Evolutionary conservation across 37 sponge, comb jelly and placozoan species (phyloP).

Genomic region (Agelas oroides): DNA sequence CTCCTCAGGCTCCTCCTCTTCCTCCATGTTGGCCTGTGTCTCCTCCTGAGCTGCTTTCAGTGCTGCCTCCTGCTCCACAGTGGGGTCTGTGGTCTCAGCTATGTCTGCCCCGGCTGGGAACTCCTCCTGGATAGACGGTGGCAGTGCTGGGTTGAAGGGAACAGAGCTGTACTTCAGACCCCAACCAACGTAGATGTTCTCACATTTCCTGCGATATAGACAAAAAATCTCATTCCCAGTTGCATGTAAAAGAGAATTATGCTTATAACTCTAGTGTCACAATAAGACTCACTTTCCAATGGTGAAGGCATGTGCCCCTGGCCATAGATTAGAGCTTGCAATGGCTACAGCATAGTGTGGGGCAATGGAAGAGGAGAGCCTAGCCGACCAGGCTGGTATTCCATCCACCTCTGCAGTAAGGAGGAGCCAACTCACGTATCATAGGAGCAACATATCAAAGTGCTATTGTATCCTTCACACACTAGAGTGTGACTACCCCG

Average conservation of each 20-base stretch:
- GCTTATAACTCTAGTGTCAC: no score
- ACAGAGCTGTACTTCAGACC: slow-evolving; percentile 94
- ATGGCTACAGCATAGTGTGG: slow-evolving; percentile 91
- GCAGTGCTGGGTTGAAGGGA: slow-evolving; percentile 91
- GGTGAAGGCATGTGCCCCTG: slow-evolving; percentile 91
- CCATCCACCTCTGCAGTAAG: slow-evolving; percentile 82
- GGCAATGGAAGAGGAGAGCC: slow-evolving; percentile 79
- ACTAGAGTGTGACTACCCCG: neutral
- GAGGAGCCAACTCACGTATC: no score
- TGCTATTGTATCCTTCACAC: neutral
- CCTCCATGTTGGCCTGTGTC: slow-evolving; percentile 80
- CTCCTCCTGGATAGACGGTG: slow-evolving; percentile 90
- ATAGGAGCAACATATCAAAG: neutral
- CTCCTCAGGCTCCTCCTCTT: slow-evolving; percentile 96
- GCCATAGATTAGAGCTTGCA: slow-evolving; percentile 97
- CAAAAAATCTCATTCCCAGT: neutral
- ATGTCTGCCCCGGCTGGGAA: slow-evolving; percentile 90
- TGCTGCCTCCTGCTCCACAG: slow-evolving; percentile 91
- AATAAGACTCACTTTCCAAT: slow-evolving; percentile 63
- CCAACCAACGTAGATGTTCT: slow-evolving; percentile 96
- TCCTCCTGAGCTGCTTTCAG: slow-evolving; percentile 84
- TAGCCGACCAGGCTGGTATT: slow-evolving; percentile 90
- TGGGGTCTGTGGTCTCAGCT: slow-evolving; percentile 90
- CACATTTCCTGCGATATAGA: slow-evolving; percentile 82
- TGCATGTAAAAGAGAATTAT: no score